Evolutionary conservation across 2,888 invertebrate genomes (phyloP).

Genomic region (Notocelia uddmanniana): DNA sequence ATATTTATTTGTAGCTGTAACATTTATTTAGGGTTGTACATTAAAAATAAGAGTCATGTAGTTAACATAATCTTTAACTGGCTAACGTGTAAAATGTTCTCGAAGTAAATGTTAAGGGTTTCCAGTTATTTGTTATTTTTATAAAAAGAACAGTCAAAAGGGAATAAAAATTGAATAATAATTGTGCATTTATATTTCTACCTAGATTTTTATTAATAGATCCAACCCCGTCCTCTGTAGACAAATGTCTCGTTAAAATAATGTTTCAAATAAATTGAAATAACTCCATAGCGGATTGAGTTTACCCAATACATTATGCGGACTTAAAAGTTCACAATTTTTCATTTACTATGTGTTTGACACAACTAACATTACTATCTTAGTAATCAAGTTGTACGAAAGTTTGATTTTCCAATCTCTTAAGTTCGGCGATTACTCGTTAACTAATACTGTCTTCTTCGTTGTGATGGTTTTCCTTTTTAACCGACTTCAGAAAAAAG

Average conservation of each 20-base stretch:
- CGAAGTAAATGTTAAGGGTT: conserved; percentile 42
- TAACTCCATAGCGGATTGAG: too few relatives aligned
- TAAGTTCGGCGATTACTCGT: too few relatives aligned
- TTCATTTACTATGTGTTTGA: too few relatives aligned
- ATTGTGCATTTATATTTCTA: background rate
- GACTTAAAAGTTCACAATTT: too few relatives aligned
- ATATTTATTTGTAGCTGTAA: conserved; percentile 38
- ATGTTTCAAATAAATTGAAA: too few relatives aligned
- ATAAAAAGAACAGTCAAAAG: conserved; percentile 27
- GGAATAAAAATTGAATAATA: conserved; percentile 2
- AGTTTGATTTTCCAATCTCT: too few relatives aligned
- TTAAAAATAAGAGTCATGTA: conserved; percentile 28
- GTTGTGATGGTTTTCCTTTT: too few relatives aligned
- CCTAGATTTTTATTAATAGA: background rate
- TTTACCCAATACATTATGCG: too few relatives aligned
- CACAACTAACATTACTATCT: too few relatives aligned
- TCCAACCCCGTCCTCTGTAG: background rate
- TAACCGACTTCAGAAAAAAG: too few relatives aligned
- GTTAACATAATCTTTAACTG: conserved; percentile 15
- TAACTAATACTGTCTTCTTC: too few relatives aligned
- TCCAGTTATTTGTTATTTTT: conserved; percentile 15
- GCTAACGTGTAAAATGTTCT: conserved; percentile 15
- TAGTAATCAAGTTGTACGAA: too few relatives aligned
- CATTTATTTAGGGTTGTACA: conserved; percentile 47
- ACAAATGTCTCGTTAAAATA: background rate